Evolutionary conservation across 2,888 invertebrate species (phyloP).

Genomic region (Tetranychus truncatus): DNA sequence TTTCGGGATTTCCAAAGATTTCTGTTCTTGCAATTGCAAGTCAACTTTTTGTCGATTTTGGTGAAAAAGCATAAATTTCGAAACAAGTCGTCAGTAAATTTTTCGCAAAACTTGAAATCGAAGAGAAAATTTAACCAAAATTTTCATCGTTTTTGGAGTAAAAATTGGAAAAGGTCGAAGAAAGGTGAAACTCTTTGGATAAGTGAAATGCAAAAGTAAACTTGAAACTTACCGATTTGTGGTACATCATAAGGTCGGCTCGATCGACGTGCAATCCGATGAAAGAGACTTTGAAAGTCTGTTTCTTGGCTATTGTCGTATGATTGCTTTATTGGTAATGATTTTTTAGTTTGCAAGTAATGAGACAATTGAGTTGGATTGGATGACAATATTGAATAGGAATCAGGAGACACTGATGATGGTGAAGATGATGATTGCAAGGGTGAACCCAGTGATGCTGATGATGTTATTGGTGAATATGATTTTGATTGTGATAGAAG

Average conservation of each 20-base stretch:
- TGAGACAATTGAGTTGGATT: not conserved
- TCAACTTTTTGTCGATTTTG: no score
- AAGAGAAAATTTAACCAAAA: no score
- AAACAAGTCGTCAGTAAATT: no score
- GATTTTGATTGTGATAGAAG: not conserved
- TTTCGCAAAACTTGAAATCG: no score
- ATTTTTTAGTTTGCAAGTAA: not conserved
- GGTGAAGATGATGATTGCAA: not conserved
- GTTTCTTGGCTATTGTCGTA: not conserved
- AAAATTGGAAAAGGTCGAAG: no score
- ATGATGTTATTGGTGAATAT: not conserved
- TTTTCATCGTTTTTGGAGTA: no score
- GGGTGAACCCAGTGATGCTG: not conserved
- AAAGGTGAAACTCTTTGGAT: no score
- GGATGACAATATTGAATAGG: not conserved
- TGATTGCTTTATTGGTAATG: not conserved
- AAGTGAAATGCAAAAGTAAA: no score
- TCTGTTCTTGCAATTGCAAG: no score
- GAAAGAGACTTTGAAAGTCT: not conserved
- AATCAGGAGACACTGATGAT: not conserved
- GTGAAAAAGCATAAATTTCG: no score
- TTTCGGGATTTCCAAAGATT: no score
- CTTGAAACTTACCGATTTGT: not conserved
- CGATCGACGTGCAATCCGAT: not conserved
- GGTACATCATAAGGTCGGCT: slow-evolving; percentile 7